phyloP scores from a whole-genome alignment of 1,140 invertebrate genomes.

The Lithobius niger region DNA sequence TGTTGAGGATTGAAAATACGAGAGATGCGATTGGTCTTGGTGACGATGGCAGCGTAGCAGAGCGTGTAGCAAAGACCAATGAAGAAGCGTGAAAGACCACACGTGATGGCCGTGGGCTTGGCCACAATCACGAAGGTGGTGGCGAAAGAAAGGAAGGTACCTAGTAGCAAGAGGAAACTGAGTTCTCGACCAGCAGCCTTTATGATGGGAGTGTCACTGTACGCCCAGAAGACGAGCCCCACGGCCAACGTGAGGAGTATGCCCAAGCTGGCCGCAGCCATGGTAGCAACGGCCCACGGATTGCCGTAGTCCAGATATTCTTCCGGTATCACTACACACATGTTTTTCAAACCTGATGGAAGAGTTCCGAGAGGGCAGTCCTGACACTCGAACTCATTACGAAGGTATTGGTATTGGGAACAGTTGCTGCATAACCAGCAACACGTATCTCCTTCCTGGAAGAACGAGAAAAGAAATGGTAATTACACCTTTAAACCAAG shows the following conservation, averaged over 20 bases:
- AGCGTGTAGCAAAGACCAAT: conserved; percentile 38
- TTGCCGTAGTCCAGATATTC: conserved; percentile 41
- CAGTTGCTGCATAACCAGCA: conserved; percentile 49
- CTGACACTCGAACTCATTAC: conserved; percentile 45
- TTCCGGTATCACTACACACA: conserved; percentile 38
- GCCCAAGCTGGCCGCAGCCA: conserved; percentile 40
- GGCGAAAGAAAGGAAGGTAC: conserved; percentile 39
- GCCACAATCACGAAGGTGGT: conserved; percentile 43
- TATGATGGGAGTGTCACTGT: conserved; percentile 43
- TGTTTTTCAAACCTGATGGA: conserved; percentile 27
- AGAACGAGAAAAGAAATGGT: too few relatives aligned
- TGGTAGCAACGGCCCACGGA: conserved; percentile 42
- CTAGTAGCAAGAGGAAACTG: conserved; percentile 34
- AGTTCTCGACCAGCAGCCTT: conserved; percentile 43
- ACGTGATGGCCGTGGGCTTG: conserved; percentile 33
- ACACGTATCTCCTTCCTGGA: conserved; percentile 38
- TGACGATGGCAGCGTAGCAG: conserved; percentile 43
- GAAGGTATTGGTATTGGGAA: conserved; percentile 42
- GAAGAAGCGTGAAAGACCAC: conserved; percentile 41
- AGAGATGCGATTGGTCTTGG: conserved; percentile 44
- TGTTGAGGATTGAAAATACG: conserved; percentile 35
- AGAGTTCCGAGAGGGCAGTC: conserved; percentile 39
- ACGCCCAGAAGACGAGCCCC: conserved; percentile 48
- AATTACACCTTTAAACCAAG: too few relatives aligned
- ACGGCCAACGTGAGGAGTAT: conserved; percentile 60